Conservation (phyloP, 37 sponge, comb jelly and placozoan genomes). For the Sycon ciliatum region DNA sequence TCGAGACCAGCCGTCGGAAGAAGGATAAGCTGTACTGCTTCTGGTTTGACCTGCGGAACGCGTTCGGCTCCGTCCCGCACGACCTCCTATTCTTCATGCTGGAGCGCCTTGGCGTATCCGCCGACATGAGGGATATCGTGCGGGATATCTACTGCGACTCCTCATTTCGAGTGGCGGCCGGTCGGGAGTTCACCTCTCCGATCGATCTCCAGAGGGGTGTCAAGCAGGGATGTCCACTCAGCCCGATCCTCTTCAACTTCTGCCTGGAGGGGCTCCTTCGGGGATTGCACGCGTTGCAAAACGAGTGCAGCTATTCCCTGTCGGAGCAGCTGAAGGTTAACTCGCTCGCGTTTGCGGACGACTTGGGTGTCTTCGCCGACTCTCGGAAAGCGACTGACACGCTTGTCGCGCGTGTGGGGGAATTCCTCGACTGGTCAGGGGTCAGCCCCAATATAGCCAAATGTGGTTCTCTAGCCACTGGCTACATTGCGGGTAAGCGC, state of each 20-base stretch:
- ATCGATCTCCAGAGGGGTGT: slow-evolving; percentile 13
- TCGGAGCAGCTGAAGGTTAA: no score
- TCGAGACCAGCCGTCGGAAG: slow-evolving; percentile 20
- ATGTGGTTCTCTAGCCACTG: not conserved
- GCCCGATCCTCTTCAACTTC: slow-evolving; percentile 29
- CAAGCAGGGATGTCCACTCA: slow-evolving; percentile 37
- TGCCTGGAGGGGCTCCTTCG: slow-evolving; percentile 21
- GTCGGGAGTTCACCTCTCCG: not conserved
- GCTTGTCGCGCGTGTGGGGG: no score
- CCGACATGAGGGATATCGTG: not conserved
- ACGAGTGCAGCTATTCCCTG: no score
- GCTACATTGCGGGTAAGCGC: not conserved
- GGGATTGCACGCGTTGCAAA: not conserved
- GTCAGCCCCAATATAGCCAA: not conserved
- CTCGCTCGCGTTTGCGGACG: no score
- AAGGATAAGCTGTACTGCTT: slow-evolving; percentile 15
- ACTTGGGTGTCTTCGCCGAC: no score
- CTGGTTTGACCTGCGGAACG: slow-evolving; percentile 42
- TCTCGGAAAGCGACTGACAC: no score
- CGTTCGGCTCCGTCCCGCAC: slow-evolving; percentile 39
- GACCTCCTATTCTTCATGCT: slow-evolving; percentile 19
- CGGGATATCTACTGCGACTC: slow-evolving; percentile 29
- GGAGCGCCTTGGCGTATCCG: not conserved
- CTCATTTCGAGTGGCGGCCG: not conserved
- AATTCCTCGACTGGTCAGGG: no score